Evolutionary conservation across 2,888 invertebrate genomes (phyloP), one percentile per base, ranked within the genome.

Genomic region (Dicranocentrus wangi): DNA sequence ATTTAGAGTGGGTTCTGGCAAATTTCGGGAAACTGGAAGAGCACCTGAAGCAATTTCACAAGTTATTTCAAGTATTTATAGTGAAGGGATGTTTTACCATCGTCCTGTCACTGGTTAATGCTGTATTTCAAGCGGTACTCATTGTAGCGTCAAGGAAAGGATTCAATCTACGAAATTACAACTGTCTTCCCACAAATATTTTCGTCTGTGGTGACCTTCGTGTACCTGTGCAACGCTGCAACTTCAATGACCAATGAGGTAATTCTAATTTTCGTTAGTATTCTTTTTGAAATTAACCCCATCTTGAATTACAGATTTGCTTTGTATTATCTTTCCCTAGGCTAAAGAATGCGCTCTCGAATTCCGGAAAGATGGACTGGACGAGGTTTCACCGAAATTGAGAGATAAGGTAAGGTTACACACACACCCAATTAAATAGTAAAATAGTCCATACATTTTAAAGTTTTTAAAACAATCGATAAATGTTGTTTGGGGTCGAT

Each of bases 21-120:
- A 25, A 19, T 1, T 58, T 25, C 25, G 27, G 13, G 23, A 25
- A 58, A 15, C 15, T 58, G 58, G 58, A 58, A 58, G 15, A 2
- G 1, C 23, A 25, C 13, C 23, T 58, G 13, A 23, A 27, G 25
- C 25, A 58, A 27, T 58, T 58, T 27, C 58, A 58, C 7, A 1
- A 1, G 10, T 15, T 58, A 15, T 58, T 25, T 98, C 91, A 23
- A 32, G n/a, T 61, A 17, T 3, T 2, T 19, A n/a, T 28, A 27
- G 15, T 23, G 8, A 28, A 17, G 1, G 25, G 28, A 1, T 72
- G 42, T 19, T 7, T 47, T 2, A 19, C 32, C 7, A 19, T 61
- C 28, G 19, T 61, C 27, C n/a, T 47, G 5, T n/a, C 32, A 2
- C 13, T 58, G 5, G 3, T 58, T 8, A 1, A 25, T 27, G 21